Evolutionary conservation across 2,888 invertebrate genomes (phyloP), one percentile per base, ranked within the genome.

Genomic region (Stenoptilia bipunctidactyla): DNA sequence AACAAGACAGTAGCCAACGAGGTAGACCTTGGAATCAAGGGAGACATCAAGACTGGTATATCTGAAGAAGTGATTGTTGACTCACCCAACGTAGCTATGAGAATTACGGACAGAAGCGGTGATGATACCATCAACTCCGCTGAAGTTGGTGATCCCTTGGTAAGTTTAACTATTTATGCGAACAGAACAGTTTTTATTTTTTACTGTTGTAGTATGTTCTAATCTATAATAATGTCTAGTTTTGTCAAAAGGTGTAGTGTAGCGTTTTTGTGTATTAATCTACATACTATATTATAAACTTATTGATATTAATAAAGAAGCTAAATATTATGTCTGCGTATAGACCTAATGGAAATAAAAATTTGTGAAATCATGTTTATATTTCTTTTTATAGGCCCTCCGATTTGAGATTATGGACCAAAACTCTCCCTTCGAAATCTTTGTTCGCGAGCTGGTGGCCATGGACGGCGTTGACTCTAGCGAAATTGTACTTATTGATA

Each of bases 1-100:
- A 96, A 96, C 74, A 96, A 96, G 84, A 95, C 94, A 40, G 95
- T 97, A 34, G 91, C 94, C 43, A 96, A 96, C 73, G 94, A 95
- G 72, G 94, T 96, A 38, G 94, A 94, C 70, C 87, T 94, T 49
- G 93, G 93, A 49, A 94, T 96, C 40, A 91, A 91, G 49, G 95
- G 94, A 41, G 96, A 96, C 66, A 93, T 95, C 59, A 88, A 90
- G 63, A 92, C 92, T 39, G 92, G 92, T 38, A 85, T 96, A 45
- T 92, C 93, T 43, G 95, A 96, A 71, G 95, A 95, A 73, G 94
- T 94, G 39, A 91, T 93, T 58, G 96, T 97, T 45, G 96, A 95
- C 74, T 96, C 96, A 44, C 96, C 96, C 45, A 96, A 96, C 77
- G 96, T 96, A 43, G 92, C 95, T 27, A 96, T 97, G 96, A 92